Base-by-base conservation (phyloP, 2,113 vertebrate species). In the Ailurus styani region DNA sequence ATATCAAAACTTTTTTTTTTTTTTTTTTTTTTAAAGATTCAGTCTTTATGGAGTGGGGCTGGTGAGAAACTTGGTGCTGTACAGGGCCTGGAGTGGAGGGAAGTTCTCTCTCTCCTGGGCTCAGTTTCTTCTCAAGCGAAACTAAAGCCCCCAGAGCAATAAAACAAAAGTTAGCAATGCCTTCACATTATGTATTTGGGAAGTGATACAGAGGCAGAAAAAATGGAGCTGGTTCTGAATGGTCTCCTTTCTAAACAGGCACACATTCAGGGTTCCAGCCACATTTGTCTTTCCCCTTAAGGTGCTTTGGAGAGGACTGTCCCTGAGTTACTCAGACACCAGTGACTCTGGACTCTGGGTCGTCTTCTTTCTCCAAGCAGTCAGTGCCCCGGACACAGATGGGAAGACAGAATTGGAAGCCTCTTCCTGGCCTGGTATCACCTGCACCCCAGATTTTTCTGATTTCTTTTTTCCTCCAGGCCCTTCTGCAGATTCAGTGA, bases 121-220 rank as follows among this genome's bases (percentile, higher is more conserved):
- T 75, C 57, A 79, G 17, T 96, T 95, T 85, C 62, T 21, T 11
- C 72, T 83, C n/a, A 11, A 81, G 94, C 78, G 92, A 50, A 96
- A 98, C 23, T 64, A 45, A 91, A 96, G 88, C 50, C 92, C 97
- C 85, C 64, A 96, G 96, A 89, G 70, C 72, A 97, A 70, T 89
- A 62, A 87, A 64, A 66, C 20, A 86, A n/a, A 95, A 95, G 79
- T 64, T 29, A 70, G 82, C 79, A 52, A 6, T 85, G 94, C 40
- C 60, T 95, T 81, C 3, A 3, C 60, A 23, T n/a, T 78, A 7
- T 92, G 11, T 60, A 62, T 91, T 81, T 90, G 66, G 42, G 64
- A 70, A 47, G 18, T 73, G 47, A 37, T 50, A 84, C 81, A n/a
- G 77, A 92, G 52, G 27, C 31, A 21, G 29, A 34, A 87, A 83